Evolutionary conservation across 2,797 vertebrate genomes (phyloP).

Genomic region (Fundulus diaphanus): DNA sequence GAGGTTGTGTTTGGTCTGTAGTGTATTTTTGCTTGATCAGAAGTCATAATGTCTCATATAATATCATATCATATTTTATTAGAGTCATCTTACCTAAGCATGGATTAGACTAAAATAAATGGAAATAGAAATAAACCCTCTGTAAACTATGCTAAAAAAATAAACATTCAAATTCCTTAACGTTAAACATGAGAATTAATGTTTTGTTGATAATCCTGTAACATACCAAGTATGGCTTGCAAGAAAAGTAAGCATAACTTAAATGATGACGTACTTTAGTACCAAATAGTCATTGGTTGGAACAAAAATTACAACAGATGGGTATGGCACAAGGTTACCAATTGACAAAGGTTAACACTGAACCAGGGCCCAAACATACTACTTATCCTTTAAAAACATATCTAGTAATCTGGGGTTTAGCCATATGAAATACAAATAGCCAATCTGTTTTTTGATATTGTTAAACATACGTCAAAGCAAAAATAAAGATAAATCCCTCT

Average conservation of each 20-base stretch:
- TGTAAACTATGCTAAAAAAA: not conserved
- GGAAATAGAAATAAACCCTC: not conserved
- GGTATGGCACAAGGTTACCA: not conserved
- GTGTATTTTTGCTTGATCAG: not conserved
- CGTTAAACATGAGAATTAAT: not conserved
- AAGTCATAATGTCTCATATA: not conserved
- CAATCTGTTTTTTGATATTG: not conserved
- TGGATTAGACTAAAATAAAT: not conserved
- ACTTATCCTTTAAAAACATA: not conserved
- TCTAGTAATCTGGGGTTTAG: not conserved
- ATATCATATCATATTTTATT: no score
- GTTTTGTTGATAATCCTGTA: not conserved
- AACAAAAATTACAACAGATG: not conserved
- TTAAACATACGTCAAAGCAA: not conserved
- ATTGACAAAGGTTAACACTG: not conserved
- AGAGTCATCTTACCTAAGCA: not conserved
- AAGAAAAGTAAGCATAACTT: not conserved
- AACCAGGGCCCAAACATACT: not conserved
- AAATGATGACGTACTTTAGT: not conserved
- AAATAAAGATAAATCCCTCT: not conserved
- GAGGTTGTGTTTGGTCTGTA: not conserved
- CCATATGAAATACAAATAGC: not conserved
- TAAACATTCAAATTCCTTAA: not conserved
- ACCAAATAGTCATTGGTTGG: not conserved
- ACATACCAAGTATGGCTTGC: no score